A percentile compares a stretch with the other conserved stretches of the same genome.
Evolutionary conservation across 2,797 vertebrate species (phyloP).

Genomic region (Lacerta agilis): DNA sequence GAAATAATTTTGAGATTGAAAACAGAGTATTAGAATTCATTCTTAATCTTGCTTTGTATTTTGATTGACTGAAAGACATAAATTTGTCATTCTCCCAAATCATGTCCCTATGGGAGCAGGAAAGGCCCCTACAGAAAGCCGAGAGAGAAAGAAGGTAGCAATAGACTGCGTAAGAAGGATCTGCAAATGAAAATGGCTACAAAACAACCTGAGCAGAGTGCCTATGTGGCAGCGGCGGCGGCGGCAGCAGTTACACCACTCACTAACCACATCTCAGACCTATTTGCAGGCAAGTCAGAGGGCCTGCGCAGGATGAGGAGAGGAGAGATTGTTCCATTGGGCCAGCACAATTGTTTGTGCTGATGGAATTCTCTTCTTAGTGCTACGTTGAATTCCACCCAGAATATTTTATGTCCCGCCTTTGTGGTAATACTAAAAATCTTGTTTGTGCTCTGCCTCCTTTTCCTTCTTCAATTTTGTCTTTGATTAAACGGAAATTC

Average conservation of each 20-base stretch:
- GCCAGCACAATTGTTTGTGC: too few species aligned
- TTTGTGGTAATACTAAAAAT: not conserved
- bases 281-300: not conserved
- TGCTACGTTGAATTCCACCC: too few species aligned
- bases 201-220: not conserved
- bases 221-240: too few species aligned
- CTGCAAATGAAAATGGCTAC: not conserved
- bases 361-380: too few species aligned
- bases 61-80: too few species aligned
- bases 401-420: not conserved
- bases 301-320: too few species aligned
- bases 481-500: not conserved
- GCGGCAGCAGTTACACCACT: not conserved
- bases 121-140: too few species aligned
- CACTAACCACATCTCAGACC: not conserved
- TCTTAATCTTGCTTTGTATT: conserved; percentile 33
- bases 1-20: conserved; percentile 42
- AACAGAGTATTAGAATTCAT: conserved; percentile 33
- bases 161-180: too few species aligned
- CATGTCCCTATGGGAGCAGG: too few species aligned
- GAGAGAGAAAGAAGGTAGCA: too few species aligned
- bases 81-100: too few species aligned
- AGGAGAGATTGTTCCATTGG: too few species aligned
- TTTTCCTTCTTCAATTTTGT: not conserved
- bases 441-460: not conserved